Conservation (phyloP, 2,113 vertebrate genomes). For the Harpagus bidentatus region DNA sequence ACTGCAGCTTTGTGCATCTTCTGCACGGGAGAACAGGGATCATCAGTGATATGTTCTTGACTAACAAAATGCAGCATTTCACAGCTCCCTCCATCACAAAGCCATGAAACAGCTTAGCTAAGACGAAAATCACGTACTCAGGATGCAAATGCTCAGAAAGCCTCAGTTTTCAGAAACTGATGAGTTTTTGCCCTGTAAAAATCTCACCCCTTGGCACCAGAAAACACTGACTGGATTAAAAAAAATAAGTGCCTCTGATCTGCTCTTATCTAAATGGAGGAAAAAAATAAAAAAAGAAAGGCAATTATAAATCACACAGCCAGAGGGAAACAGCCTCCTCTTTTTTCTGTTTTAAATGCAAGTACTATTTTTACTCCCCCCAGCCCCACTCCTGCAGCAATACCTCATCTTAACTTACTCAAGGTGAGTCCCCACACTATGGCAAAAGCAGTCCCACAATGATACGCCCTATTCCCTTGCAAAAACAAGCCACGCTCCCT, state of each 20-base stretch:
- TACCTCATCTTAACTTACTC: neutral
- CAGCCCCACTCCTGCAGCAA: neutral
- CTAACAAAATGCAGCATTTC: neutral
- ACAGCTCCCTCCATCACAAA: neutral
- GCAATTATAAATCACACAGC: neutral
- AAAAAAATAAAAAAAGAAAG: too few species aligned
- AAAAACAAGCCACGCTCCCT: neutral
- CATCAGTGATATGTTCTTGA: neutral
- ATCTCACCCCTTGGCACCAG: neutral
- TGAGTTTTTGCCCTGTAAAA: neutral
- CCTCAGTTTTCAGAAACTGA: neutral
- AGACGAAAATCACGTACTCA: neutral
- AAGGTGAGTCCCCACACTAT: fast-evolving
- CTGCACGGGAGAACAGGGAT: neutral
- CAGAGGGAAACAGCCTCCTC: neutral
- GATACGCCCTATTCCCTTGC: neutral
- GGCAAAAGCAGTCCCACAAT: neutral
- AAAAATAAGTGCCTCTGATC: neutral
- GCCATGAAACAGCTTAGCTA: neutral
- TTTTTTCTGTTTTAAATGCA: neutral
- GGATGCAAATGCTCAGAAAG: neutral
- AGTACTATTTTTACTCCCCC: neutral
- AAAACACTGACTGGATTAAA: neutral
- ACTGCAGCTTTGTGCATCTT: neutral
- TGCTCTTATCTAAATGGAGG: neutral